Evolutionary conservation across 2,888 invertebrate genomes (phyloP), one percentile per base, ranked within the genome.

Genomic region (Creontiades dilutus): DNA sequence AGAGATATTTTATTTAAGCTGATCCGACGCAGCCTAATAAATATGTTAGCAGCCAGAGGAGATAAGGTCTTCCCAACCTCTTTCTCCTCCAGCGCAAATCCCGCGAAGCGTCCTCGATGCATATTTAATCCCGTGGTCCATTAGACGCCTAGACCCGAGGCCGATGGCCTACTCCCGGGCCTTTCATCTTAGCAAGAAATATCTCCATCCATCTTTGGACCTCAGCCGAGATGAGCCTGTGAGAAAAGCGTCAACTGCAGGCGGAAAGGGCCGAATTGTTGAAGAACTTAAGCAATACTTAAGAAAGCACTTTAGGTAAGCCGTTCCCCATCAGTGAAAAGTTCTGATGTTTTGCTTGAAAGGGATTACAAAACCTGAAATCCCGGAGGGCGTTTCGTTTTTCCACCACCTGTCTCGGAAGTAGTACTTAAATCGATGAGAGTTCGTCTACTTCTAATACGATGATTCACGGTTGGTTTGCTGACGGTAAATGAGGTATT

Each of bases 271-370:
- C 55, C 57, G 61, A 85, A 37, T 85, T 85, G 55, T 85, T 85
- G 85, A 85, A 13, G 85, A 85, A 61, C 61, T 85, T 85, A 19
- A 19, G 57, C 61, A 85, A 85, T 85, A 85, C 85, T 85, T 85
- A 57, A 57, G 57, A 37, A 85, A 85, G 85, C 85, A 85, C 85
- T 85, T 85, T 27, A 85, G 85, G 85, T 85, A 85, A 85, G 85
- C 57, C 85, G 16, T 85, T 61, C 57, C 57, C 61, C 85, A 61
- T 85, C 85, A 57, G 27, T 55, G 85, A 61, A 85, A 85, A 85
- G 85, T 85, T 85, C 55, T 16, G 85, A 85, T 85, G 85, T 85
- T 85, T 46, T 19, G 16, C 78, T 78, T 78, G 78, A 78, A 47
- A 78, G 78, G 78, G 46, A 78, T 47, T 78, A 37, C 37, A 46